Evolutionary conservation across 1,140 invertebrate genomes (phyloP), one percentile per base, ranked within the genome.

Genomic region (Cyphomyrmex costatus): DNA sequence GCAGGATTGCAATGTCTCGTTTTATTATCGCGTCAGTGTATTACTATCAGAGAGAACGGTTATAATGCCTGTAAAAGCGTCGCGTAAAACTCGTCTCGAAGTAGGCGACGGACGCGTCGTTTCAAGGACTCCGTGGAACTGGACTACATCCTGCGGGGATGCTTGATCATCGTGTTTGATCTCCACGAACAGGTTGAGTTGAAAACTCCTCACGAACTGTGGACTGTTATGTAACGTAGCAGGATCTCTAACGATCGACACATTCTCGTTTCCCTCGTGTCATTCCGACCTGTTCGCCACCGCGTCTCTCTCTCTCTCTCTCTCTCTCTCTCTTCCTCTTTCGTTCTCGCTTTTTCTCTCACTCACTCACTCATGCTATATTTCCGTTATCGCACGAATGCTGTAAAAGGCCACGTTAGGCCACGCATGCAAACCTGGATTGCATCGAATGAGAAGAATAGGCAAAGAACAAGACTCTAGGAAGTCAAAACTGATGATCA

Each of bases 151-250:
- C 16, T 68, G 65, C 51, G 49, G n/a, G 46, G 53, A 78, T 86
- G 71, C 68, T 51, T 66, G 58, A 56, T 83, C 68, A 74, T 30
- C n/a, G 36, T 30, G 49, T 49, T 27, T 27, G 65, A 68, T 68
- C 65, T 86, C 10, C 7, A 14, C 46, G 63, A 66, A 77, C 30
- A 46, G 58, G 78, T 65, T 66, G 79, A 68, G 84, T 91, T 73
- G 79, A 89, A 85, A 78, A 85, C 49, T 58, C 60, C 33, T 86
- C 36, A 61, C 56, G 86, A 73, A 89, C 86, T 90, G 87, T 87
- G 68, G 78, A 87, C 78, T 74, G 70, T 92, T 92, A 87, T 53
- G 90, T 85, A 91, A 92, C 73, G n/a, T 10, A 16, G n/a, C 73
- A 83, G 61, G 53, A 66, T 82, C 83, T 56, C 71, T 49, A 51